These are phyloP conservation scores for Cassiopea andromeda DNA, from an alignment of 30 jellyfish, hydroid and myxozoan genomes.

Conservation along the genomic window DNA sequence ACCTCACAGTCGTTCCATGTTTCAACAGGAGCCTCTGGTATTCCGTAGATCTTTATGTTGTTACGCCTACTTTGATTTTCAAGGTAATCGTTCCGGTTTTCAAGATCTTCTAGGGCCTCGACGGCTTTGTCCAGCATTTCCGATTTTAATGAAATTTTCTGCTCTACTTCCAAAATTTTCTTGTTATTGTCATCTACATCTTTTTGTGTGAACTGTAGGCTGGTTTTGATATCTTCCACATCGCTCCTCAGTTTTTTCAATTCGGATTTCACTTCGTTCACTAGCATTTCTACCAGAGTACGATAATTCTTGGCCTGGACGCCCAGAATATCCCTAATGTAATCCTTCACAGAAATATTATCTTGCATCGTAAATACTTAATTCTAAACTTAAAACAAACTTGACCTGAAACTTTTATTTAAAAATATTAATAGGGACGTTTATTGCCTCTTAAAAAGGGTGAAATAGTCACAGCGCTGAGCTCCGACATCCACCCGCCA, in stretches of 20 bases:
- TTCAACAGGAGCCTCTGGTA: constrained; percentile 28
- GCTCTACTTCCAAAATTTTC: constrained; percentile 8
- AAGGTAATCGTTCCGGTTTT: constrained; percentile 3
- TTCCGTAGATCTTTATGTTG: constrained; percentile 36
- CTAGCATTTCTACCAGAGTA: constrained; percentile 28
- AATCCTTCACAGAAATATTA: constrained; percentile 11
- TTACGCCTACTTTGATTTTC: constrained; percentile 44
- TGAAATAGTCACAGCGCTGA: constrained; percentile 10
- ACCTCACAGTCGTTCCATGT: constrained; percentile 18
- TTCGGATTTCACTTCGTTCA: constrained; percentile 50
- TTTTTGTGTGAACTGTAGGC: constrained; percentile 14
- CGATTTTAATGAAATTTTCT: too few species aligned
- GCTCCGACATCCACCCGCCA: constrained; percentile 1
- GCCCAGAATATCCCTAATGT: constrained; percentile 14
- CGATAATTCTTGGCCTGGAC: constrained; percentile 37
- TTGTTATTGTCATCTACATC: not conserved
- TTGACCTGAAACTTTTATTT: constrained; percentile 1
- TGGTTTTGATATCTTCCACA: constrained; percentile 9
- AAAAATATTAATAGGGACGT: not conserved
- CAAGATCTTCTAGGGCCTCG: not conserved
- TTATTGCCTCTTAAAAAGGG: not conserved
- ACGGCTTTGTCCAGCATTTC: too few species aligned
- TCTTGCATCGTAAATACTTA: constrained; percentile 2
- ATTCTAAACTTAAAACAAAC: not conserved
- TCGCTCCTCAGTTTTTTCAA: constrained; percentile 23